phyloP scores from a whole-genome alignment of 2,113 vertebrate species.

The Ascaphus truei region DNA sequence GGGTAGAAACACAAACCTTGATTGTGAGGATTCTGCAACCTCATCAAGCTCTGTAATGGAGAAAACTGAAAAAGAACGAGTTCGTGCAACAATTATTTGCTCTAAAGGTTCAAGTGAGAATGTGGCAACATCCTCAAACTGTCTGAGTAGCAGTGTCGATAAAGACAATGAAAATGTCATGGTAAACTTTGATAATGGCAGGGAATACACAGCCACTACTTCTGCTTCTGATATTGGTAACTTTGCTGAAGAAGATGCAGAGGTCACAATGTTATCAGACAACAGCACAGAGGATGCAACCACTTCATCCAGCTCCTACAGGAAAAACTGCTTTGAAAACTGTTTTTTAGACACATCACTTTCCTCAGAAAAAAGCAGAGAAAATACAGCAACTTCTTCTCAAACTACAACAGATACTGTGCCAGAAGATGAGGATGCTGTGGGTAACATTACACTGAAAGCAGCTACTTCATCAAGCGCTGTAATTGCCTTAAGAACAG shows the following conservation, averaged over 20 bases:
- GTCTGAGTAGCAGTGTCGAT: neutral
- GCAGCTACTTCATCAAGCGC: slow-evolving; percentile 7
- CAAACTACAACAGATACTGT: neutral
- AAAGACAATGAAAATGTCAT: neutral
- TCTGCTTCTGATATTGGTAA: slow-evolving; percentile 14
- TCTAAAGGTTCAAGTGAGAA: neutral
- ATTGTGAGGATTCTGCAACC: slow-evolving; percentile 11
- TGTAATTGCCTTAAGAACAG: no score
- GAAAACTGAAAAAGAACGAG: neutral
- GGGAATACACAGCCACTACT: slow-evolving; percentile 7
- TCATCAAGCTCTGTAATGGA: slow-evolving; percentile 4
- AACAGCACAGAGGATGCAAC: slow-evolving; percentile 28
- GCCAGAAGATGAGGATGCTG: neutral
- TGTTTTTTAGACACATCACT: neutral
- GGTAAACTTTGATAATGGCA: neutral
- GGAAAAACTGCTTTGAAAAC: neutral
- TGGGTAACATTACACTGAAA: neutral
- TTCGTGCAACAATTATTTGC: neutral
- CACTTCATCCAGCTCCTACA: slow-evolving; percentile 1
- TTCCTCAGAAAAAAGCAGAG: neutral
- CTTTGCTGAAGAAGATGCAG: slow-evolving; percentile 6
- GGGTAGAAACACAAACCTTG: neutral
- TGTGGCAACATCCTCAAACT: slow-evolving; percentile 4
- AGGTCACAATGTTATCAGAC: slow-evolving; percentile 18
- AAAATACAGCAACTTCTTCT: slow-evolving; percentile 16